phyloP scores from a whole-genome alignment of 1,140 invertebrate species.

The Sitobion miscanthi region DNA sequence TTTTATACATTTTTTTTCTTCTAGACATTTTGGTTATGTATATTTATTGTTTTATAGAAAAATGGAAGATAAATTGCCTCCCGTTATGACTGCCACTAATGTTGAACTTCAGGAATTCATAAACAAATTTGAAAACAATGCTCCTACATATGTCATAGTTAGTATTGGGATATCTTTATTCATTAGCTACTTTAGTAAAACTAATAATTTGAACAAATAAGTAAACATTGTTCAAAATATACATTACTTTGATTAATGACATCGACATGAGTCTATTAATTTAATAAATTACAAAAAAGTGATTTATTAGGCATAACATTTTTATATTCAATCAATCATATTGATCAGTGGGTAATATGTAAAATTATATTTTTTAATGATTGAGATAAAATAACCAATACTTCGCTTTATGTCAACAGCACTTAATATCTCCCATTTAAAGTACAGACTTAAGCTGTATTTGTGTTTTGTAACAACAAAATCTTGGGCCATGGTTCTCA shows the following conservation, averaged over 20 bases:
- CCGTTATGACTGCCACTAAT: constrained; percentile 31
- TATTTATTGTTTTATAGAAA: constrained; percentile 36
- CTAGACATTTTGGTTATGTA: background rate
- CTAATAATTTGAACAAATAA: background rate
- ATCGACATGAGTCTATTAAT: background rate
- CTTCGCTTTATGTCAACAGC: background rate
- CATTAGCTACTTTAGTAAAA: background rate
- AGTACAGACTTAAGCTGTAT: background rate
- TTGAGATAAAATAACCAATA: background rate
- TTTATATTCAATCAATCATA: background rate
- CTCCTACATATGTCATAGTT: background rate
- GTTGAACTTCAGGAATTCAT: constrained; percentile 25
- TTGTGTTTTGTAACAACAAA: background rate
- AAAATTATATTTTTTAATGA: background rate
- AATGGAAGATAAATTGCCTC: constrained; percentile 44
- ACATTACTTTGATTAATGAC: background rate
- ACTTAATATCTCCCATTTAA: background rate
- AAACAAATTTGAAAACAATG: background rate
- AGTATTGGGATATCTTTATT: constrained; percentile 24
- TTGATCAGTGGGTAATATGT: background rate
- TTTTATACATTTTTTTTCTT: background rate
- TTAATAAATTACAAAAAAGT: background rate
- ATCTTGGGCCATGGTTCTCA: background rate
- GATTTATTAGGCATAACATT: background rate
- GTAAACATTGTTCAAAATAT: background rate